Base-by-base conservation (phyloP, 2,797 vertebrate species). In the Garrulus glandarius region DNA sequence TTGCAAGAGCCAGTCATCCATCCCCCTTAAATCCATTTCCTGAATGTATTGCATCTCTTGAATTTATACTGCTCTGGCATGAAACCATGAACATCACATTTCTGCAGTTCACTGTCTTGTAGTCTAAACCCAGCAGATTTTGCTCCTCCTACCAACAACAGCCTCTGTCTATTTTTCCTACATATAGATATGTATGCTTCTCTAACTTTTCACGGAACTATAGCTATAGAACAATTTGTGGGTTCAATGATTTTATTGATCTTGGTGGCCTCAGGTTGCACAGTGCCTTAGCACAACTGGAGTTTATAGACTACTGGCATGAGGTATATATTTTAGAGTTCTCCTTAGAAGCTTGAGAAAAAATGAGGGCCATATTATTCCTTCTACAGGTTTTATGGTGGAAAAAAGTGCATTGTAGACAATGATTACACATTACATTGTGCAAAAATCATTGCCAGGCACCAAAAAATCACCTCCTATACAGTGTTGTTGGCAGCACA, bases 371-470 rank as follows among this genome's bases (percentile, higher is more conserved):
- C 7, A 3, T 97, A 90, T 94, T 94, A 95, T 94, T 90, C 85
- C 68, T 88, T 88, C 87, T 77, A 30, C 63, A 80, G 70, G 36
- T 95, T 97, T 97, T 97, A 97, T 92, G 70, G 83, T 53, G 47
- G 92, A 83, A 94, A 94, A 82, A 90, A 95, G 67, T 76, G 61
- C 64, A 27, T 82, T 89, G 93, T 92, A 96, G 95, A 93, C 93
- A 89, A 90, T 65, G 85, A 96, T 96, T 95, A 92, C 95, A 84
- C 77, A 68, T 83, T 95, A 57, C 0, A 2, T 77, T 70, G 63
- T 65, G 56, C 74, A 95, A 96, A 96, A 97, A 91, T 95, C 94
- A 96, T 96, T 95, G 63, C 87, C 87, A 83, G 74, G 43, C 63
- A 79, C 89, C 67, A 82, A 84, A 94, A 95, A 95, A 79, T 89